phyloP scores from a whole-genome alignment of 2,113 vertebrate genomes.

The Tringa solitaria region DNA sequence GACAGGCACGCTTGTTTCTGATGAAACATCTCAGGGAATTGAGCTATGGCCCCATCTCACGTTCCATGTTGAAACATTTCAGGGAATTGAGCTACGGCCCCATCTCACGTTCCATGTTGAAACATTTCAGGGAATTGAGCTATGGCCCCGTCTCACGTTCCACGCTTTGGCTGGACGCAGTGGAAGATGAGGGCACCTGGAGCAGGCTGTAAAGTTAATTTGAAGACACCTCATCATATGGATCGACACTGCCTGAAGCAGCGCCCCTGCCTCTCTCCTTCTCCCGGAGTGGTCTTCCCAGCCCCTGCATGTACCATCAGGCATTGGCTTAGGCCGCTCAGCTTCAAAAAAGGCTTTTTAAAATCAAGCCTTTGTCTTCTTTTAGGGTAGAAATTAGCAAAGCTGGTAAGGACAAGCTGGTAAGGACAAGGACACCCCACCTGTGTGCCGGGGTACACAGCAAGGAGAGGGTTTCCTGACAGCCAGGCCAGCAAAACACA shows the following conservation, averaged over 20 bases:
- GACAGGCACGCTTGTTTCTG: background rate
- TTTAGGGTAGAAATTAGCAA: background rate
- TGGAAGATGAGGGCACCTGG: background rate
- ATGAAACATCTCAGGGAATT: background rate
- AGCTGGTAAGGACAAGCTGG: background rate
- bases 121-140: background rate
- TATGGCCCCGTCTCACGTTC: background rate
- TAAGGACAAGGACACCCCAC: fast-evolving
- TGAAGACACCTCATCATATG: background rate
- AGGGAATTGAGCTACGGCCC: too few species aligned
- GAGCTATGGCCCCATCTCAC: background rate
- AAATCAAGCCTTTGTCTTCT: background rate
- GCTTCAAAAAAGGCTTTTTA: background rate
- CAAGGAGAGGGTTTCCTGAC: fast-evolving
- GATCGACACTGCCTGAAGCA: background rate
- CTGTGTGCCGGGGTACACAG: fast-evolving
- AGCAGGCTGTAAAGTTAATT: background rate
- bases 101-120: fast-evolving
- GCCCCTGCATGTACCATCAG: background rate
- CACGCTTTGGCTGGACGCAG: fast-evolving
- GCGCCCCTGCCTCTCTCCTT: background rate
- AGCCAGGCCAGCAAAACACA: background rate
- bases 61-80: fast-evolving
- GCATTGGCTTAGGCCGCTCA: fast-evolving
- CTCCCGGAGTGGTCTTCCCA: background rate